phyloP scores from a whole-genome alignment of 2,113 vertebrate species.

The Bolborhynchus lineola region DNA sequence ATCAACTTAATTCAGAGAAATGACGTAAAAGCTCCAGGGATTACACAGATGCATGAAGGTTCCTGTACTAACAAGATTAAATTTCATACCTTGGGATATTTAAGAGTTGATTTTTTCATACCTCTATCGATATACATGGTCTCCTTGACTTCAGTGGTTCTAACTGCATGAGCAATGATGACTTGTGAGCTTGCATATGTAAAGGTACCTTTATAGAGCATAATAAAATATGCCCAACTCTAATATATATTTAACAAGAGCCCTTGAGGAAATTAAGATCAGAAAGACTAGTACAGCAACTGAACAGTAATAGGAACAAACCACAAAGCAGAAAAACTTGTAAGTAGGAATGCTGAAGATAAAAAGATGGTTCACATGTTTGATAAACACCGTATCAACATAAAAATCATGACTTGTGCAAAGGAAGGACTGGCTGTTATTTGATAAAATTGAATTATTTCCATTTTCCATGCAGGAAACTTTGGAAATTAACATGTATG shows the following conservation, averaged over 20 bases:
- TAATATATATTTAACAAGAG: neutral
- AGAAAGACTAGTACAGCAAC: neutral
- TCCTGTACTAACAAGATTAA: constrained; percentile 9
- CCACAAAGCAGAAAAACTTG: neutral
- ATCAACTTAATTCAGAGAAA: constrained; percentile 13
- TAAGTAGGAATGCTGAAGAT: neutral
- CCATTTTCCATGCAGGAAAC: neutral
- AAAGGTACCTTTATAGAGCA: neutral
- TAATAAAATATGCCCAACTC: neutral
- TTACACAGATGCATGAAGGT: neutral
- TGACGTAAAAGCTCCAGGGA: constrained; percentile 17
- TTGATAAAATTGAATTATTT: constrained; percentile 37
- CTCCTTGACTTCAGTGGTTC: neutral
- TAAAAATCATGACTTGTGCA: neutral
- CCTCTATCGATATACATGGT: neutral
- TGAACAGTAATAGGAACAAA: neutral
- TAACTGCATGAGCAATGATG: neutral
- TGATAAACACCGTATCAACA: neutral
- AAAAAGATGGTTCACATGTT: neutral
- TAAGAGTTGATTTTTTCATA: neutral
- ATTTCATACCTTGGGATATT: constrained; percentile 25
- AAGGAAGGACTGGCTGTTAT: neutral
- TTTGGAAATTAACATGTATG: neutral
- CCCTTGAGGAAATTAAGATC: neutral
- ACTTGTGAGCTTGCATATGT: neutral